phyloP scores from a whole-genome alignment of 2,797 vertebrate species.

The Epinephelus coioides region DNA sequence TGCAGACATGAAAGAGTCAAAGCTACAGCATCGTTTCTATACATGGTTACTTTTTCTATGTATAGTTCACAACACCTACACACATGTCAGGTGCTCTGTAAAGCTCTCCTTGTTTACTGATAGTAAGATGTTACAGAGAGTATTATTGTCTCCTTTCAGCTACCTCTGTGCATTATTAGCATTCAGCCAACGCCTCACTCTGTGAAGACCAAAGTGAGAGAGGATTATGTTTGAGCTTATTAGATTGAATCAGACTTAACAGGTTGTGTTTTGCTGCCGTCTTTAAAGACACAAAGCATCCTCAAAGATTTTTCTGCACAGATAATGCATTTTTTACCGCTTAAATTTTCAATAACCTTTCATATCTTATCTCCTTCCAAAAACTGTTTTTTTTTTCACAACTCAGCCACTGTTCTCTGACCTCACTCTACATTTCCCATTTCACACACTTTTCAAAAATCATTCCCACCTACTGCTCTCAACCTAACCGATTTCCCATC shows the following conservation, averaged over 20 bases:
- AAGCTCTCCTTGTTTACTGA: constrained; percentile 4
- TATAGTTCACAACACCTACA: constrained; percentile 13
- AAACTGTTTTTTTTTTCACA: constrained; percentile 14
- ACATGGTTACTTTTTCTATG: neutral
- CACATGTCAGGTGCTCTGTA: neutral
- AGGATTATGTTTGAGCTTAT: constrained; percentile 56
- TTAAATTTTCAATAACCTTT: constrained; percentile 42
- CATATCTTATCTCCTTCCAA: constrained; percentile 40
- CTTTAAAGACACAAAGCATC: constrained; percentile 46
- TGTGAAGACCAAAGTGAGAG: constrained; percentile 30
- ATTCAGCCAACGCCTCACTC: constrained; percentile 42
- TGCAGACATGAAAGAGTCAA: constrained; percentile 7
- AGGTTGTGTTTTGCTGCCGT: constrained; percentile 45
- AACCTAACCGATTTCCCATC: constrained; percentile 47
- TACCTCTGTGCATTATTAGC: constrained; percentile 25
- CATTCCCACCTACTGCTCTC: constrained; percentile 31
- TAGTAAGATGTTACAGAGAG: constrained; percentile 22
- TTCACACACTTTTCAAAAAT: constrained; percentile 33
- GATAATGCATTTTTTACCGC: constrained; percentile 31
- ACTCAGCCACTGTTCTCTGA: constrained; percentile 32
- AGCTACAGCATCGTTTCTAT: neutral
- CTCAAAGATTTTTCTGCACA: constrained; percentile 19
- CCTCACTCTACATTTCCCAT: constrained; percentile 49
- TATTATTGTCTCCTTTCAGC: constrained; percentile 8
- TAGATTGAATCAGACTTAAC: constrained; percentile 61